Evolutionary conservation across 1,140 invertebrate genomes (phyloP), one percentile per base, ranked within the genome.

Genomic region (Drosophila neocordata): DNA sequence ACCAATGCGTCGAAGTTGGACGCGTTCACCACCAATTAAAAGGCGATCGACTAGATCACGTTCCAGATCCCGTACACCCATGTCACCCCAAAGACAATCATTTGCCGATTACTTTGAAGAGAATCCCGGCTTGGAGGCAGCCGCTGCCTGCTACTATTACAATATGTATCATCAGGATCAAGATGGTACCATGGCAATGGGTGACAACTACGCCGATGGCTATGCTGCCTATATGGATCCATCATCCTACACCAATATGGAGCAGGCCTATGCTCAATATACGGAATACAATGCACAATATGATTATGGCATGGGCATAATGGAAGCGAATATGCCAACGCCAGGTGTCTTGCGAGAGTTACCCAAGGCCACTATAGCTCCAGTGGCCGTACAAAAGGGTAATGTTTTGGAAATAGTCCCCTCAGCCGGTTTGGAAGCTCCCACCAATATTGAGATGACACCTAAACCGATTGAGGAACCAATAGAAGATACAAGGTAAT

Each of bases 321-420:
- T 56, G 13, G 56, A 61, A 12, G 55, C 74, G n/a, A 24, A 35
- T 6, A 41, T 60, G 24, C 38, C 74, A 5, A 59, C 76, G 20
- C 61, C 24, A 4, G 11, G 27, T 11, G 53, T 83, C 1, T 41
- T 83, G 18, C 71, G 79, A 15, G 83, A 88, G 51, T 55, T 82
- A 34, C 75, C 76, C 8, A 89, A 76, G 31, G 71, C 72, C 1
- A 13, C 69, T 1, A 24, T 55, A 11, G 8, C n/a, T 2, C 55
- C 89, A 0, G 87, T 91, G 35, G 88, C 88, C 1, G 90, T 91
- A 11, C 90, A 90, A 18, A 91, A 91, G 44, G 90, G 90, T 1
- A 91, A 91, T 59, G 90, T 91, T 0, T 41, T 91, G 55, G 90
- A 91, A 68, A 91, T 91, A 34, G 90, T 91, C 11, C 90, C 90